Evolutionary conservation across 30 jellyfish, hydroid and myxozoan genomes (phyloP), one percentile per base, ranked within the genome.

Genomic region (Catostylus mosaicus): DNA sequence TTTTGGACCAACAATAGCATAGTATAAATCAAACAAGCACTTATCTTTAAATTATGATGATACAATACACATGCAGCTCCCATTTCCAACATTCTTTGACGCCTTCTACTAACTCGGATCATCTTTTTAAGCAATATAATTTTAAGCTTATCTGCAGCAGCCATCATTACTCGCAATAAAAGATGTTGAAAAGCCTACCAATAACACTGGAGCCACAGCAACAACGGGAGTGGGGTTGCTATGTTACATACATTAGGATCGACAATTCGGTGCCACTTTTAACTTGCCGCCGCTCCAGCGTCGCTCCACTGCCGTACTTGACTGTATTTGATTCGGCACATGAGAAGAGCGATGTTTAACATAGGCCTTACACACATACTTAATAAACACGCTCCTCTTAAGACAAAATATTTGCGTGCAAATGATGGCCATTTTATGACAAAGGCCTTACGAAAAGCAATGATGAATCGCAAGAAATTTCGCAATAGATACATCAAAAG

Each of bases 381-480:
- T 34, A 12, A 1, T 37, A 68, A 68, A 31, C 87, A 75, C 51
- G 85, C 74, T 37, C 75, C 85, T 56, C 23, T 59, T 29, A 62
- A 59, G 76, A 60, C 16, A 45, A 62, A 78, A 57, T 27, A 2
- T 26, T 1, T 48, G 6, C 77, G 86, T 7, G 60, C 86, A 29
- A 50, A 47, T 50, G 67, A 77, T 59, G 89, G 89, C 40, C 89
- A 71, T 78, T 78, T 40, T 61, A 78, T 59, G 80, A 78, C 89
- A 37, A 78, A 78, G 37, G 89, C 80, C 30, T 78, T 78, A 40
- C 70, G 80, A 10, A 78, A 60, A 40, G 89, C 75, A 23, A 60
- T 43, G 30, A 60, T 78, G 89, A 71, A 60, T n/a, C 71, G 89
- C 54, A 36, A 33, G 30, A 78, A 45, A 64, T 30, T 78, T 22